Base-by-base conservation (phyloP, 2,888 invertebrate species). In the Diogma glabrata region DNA sequence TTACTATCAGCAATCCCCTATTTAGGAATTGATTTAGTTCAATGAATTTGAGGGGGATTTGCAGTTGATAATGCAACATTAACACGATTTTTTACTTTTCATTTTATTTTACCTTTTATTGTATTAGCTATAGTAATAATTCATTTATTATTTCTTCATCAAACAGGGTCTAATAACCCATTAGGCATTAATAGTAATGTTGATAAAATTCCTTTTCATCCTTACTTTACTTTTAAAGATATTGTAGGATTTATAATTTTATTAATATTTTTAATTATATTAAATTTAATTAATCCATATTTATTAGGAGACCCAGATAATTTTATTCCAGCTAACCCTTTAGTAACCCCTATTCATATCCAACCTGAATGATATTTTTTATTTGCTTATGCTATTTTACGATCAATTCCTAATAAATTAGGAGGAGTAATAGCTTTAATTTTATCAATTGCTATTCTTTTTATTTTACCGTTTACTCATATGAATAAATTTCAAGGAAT, bases 331-430 rank as follows among this genome's bases (percentile, higher is more conserved):
- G 64, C 63, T 3, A 63, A 64, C 17, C 63, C 62, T 0, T 49
- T 64, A 56, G 62, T 79, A 14, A 85, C 84, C 0, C 84, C 86
- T 0, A 65, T 76, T 7, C 86, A 86, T 63, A 87, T 87, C 72
- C 82, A 87, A 76, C 86, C 85, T 45, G 87, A 88, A 77, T 87
- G 85, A 79, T 87, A 87, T 66, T 88, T 87, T 61, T 66, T 87
- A 73, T 87, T 86, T 74, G 84, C 86, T 12, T 87, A 87, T 67
- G 82, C 85, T 16, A 86, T 87, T 73, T 59, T 87, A 61, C 86
- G 86, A 22, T 84, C 84, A 33, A 84, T 87, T 52, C 85, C 86
- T 6, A 86, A 83, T 72, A 86, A 87, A 76, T 63, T 85, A 71
- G 84, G 84, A 50, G 85, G 86, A 55, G 84, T 86, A 50, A 61